phyloP scores from a whole-genome alignment of 2,888 invertebrate species.

The Augochlorella aurata region DNA sequence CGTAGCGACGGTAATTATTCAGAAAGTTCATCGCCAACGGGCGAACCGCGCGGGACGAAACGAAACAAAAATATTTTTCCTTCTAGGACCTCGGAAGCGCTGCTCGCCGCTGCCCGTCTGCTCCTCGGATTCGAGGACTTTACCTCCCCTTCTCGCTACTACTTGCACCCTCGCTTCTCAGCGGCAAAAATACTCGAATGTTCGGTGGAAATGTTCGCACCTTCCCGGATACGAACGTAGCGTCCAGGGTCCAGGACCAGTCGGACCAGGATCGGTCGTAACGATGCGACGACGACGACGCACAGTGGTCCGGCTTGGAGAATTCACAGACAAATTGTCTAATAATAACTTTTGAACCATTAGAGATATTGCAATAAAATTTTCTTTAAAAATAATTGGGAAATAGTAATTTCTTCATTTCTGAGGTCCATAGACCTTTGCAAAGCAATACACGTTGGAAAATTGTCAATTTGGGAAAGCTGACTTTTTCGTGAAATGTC shows the following conservation, averaged over 20 bases:
- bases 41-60: conserved; percentile 62
- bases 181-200: not conserved
- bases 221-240: not conserved
- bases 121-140: conserved; percentile 26
- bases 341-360: too few relatives aligned
- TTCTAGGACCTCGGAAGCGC: conserved; percentile 63
- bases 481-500: too few relatives aligned
- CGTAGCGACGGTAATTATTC: conserved; percentile 80
- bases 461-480: too few relatives aligned
- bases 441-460: too few relatives aligned
- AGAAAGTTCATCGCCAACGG: conserved; percentile 75
- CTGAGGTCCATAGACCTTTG: too few relatives aligned
- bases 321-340: too few relatives aligned
- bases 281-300: not conserved
- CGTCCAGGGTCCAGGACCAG: not conserved
- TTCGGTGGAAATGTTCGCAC: not conserved
- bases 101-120: conserved; percentile 34
- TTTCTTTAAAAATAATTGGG: too few relatives aligned
- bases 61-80: conserved; percentile 79
- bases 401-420: too few relatives aligned
- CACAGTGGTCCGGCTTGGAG: too few relatives aligned
- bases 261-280: not conserved
- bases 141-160: conserved; percentile 26
- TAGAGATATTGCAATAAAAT: too few relatives aligned
- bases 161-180: not conserved